Percentiles rank a stretch among this genome's conserved stretches.
Evolutionary conservation across 1,140 invertebrate species (phyloP).

Genomic region (Drosophila rufa): DNA sequence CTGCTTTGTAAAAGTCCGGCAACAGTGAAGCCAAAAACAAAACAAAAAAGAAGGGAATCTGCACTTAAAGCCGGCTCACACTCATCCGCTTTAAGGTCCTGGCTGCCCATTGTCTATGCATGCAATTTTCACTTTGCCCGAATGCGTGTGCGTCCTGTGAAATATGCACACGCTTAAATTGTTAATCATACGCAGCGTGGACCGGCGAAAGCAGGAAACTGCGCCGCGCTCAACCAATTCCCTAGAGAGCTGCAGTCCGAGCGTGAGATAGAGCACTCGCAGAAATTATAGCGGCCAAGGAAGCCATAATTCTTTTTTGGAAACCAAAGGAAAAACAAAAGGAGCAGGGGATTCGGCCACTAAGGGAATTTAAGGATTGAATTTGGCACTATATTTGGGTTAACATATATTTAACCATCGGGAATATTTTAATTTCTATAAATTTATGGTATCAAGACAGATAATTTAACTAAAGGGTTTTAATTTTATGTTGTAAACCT

Average conservation of each 20-base stretch:
- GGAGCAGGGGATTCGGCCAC: too few relatives aligned
- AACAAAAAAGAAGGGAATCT: conserved; percentile 1
- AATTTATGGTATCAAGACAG: too few relatives aligned
- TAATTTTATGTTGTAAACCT: too few relatives aligned
- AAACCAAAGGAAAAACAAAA: not conserved
- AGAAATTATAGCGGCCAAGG: conserved; percentile 23
- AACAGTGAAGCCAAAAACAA: conserved; percentile 24
- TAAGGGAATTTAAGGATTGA: conserved; percentile 6
- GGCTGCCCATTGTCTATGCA: conserved; percentile 46
- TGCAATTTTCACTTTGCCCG: conserved; percentile 56
- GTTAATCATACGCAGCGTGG: conserved; percentile 78
- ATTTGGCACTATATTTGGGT: not conserved
- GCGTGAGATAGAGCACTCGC: conserved; percentile 26
- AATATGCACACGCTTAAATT: conserved; percentile 74
- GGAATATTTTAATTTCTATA: too few relatives aligned
- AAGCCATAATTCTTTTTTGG: conserved; percentile 4
- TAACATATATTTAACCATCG: not conserved
- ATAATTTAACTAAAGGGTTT: too few relatives aligned
- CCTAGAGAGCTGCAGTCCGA: conserved; percentile 28
- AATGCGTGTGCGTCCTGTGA: conserved; percentile 47
- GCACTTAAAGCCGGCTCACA: conserved; percentile 18
- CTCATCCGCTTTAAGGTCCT: conserved; percentile 35
- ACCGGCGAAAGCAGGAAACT: conserved; percentile 7
- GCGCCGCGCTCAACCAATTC: conserved; percentile 39
- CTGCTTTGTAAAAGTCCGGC: conserved; percentile 49